Evolutionary conservation across 2,888 invertebrate species (phyloP).

Genomic region (Tupiocoris notatus): DNA sequence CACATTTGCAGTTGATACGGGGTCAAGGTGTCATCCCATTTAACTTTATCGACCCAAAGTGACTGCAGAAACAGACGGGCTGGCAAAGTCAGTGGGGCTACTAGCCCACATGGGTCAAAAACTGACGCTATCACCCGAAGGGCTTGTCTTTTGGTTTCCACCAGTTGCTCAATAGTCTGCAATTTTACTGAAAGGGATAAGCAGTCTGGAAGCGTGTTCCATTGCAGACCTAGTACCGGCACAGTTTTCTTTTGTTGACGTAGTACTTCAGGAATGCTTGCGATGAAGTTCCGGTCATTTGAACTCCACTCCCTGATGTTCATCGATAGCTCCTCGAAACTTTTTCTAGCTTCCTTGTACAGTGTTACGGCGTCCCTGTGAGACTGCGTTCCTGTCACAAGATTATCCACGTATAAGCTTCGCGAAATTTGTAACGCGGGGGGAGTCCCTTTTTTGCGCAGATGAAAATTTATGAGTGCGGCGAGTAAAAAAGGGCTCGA

Average conservation of each 20-base stretch:
- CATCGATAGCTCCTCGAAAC: not conserved
- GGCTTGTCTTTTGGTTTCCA: not conserved
- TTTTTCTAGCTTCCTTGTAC: not conserved
- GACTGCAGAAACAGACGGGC: not conserved
- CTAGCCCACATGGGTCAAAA: conserved; percentile 19
- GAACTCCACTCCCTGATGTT: conserved; percentile 6
- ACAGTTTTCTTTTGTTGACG: not conserved
- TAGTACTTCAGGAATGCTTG: not conserved
- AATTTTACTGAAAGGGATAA: not conserved
- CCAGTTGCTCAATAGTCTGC: not conserved
- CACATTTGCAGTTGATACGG: not conserved
- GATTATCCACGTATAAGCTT: conserved; percentile 26
- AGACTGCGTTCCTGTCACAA: not conserved
- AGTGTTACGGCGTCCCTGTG: not conserved
- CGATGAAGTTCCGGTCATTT: not conserved
- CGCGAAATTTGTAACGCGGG: not conserved
- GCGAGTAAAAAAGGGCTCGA: conserved; percentile 17
- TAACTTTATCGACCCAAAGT: not conserved
- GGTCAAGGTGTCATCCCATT: conserved; percentile 6
- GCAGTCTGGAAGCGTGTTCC: not conserved
- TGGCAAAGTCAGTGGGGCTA: not conserved
- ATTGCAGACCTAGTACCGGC: not conserved
- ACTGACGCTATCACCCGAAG: conserved; percentile 7
- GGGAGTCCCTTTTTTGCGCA: not conserved
- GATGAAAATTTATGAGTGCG: not conserved